Evolutionary conservation across 2,113 vertebrate genomes (phyloP).

Genomic region (Micronisus gabar): DNA sequence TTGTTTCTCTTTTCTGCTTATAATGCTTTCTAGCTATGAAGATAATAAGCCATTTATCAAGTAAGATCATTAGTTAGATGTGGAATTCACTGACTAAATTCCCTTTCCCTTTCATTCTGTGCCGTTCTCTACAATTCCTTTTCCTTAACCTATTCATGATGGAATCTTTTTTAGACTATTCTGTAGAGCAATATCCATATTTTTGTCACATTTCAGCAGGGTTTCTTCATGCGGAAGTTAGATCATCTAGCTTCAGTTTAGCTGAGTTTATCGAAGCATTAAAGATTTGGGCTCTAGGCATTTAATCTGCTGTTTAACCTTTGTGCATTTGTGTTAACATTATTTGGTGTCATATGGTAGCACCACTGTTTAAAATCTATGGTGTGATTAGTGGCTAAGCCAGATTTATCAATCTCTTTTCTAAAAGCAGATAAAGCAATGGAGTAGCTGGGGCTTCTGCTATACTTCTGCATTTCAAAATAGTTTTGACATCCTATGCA

Average conservation of each 20-base stretch:
- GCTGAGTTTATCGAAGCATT: constrained; percentile 66
- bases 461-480: constrained; percentile 67
- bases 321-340: constrained; percentile 67
- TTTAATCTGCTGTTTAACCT: constrained; percentile 78
- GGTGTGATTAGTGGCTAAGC: constrained; percentile 59
- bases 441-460: constrained; percentile 54
- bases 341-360: constrained; percentile 64
- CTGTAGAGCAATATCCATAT: constrained; percentile 70
- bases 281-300: constrained; percentile 66
- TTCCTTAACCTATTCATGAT: constrained; percentile 77
- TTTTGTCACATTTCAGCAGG: constrained; percentile 76
- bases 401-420: constrained; percentile 62
- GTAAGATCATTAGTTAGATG: constrained; percentile 97
- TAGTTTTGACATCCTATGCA: constrained; percentile 64
- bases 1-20: constrained; percentile 98
- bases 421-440: constrained; percentile 64
- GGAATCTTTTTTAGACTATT: constrained; percentile 72
- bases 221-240: constrained; percentile 68
- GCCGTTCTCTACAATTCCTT: constrained; percentile 72
- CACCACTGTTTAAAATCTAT: constrained; percentile 64
- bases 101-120: constrained; percentile 75
- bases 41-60: constrained; percentile 99
- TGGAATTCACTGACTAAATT: constrained; percentile 82
- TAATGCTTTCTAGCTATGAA: constrained; percentile 99
- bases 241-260: constrained; percentile 70